A percentile compares a stretch with the other conserved stretches of the same genome.
Evolutionary conservation across 1,140 invertebrate genomes (phyloP).

Genomic region (Brachionus sp.): DNA sequence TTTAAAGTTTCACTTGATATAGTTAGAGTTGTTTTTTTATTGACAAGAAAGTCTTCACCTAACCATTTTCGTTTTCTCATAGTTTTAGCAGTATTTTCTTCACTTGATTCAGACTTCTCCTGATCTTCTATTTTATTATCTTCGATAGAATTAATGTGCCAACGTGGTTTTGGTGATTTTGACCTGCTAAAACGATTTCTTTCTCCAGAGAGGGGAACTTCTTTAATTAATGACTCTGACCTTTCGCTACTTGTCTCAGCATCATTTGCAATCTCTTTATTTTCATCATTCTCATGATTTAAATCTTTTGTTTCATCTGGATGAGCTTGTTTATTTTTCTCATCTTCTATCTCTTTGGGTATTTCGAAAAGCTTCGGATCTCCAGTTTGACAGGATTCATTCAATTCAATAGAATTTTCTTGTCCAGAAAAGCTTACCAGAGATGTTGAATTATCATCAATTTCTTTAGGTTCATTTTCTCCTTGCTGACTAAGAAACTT

Average conservation of each 20-base stretch:
- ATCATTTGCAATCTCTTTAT: background rate
- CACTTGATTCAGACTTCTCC: background rate
- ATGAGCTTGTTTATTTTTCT: background rate
- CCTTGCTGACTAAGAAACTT: background rate
- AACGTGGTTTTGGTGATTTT: slow-evolving; percentile 44
- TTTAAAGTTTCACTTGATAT: slow-evolving; percentile 41
- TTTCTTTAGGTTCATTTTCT: background rate
- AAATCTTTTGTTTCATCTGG: background rate
- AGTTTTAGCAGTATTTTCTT: background rate
- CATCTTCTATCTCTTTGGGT: background rate
- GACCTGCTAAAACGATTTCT: slow-evolving; percentile 42
- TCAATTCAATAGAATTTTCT: no score
- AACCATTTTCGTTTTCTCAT: slow-evolving; percentile 39
- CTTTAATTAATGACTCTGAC: slow-evolving; percentile 28
- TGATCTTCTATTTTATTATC: background rate
- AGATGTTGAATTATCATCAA: background rate
- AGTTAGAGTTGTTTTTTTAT: background rate
- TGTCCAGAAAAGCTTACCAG: background rate
- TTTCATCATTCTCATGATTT: background rate
- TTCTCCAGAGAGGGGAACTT: slow-evolving; percentile 27
- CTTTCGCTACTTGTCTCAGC: background rate
- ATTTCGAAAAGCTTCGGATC: background rate
- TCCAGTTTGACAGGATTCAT: no score
- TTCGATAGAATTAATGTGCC: background rate
- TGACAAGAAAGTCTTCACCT: background rate